Base-by-base conservation (phyloP, 2,113 vertebrate species). In the Pseudopipra pipra region DNA sequence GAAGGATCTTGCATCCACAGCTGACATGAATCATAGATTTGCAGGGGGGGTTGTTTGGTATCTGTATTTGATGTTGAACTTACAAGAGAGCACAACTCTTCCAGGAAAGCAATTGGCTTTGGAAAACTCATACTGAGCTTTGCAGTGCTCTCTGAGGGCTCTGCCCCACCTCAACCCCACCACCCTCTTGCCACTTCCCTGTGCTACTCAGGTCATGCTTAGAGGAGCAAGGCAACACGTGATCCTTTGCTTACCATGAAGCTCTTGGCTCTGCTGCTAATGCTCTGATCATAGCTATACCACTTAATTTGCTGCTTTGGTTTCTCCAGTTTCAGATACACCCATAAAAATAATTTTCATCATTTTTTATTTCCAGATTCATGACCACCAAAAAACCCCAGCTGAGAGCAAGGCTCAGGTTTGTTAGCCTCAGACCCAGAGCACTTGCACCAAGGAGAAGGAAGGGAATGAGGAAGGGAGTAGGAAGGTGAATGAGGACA, bases 41-140 rank as follows among this genome's bases (percentile, higher is more conserved):
- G 31, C 20, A 8, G 33, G 11, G 4, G 12, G 0, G 1, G 5
- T 43, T 80, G 39, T 47, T 56, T 1, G 3, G 11, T 72, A 5
- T 61, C 52, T 80, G 46, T 46, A 25, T 58, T 55, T 51, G 24
- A 15, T 37, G 41, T 8, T 88, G 79, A 83, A 83, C 20, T 20
- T 37, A 14, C 2, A 51, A 17, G 67, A 43, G 7, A 0, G 1
- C 12, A 44, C 31, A 58, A 31, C 23, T 21, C 16, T 59, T 41
- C 54, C 63, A n/a, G 58, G 67, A 37, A 73, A 90, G 18, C 22
- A 31, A 2, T 2, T 35, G 39, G n/a, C 33, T 89, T 91, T 33
- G 47, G 47, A 68, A 87, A 80, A 55, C 35, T 68, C 35, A 3
- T 5, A 16, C 3, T 11, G 33, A 76, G 35, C 46, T 86, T 55